Evolutionary conservation across 2,888 invertebrate genomes (phyloP).

Genomic region (Ectemnius lituratus): DNA sequence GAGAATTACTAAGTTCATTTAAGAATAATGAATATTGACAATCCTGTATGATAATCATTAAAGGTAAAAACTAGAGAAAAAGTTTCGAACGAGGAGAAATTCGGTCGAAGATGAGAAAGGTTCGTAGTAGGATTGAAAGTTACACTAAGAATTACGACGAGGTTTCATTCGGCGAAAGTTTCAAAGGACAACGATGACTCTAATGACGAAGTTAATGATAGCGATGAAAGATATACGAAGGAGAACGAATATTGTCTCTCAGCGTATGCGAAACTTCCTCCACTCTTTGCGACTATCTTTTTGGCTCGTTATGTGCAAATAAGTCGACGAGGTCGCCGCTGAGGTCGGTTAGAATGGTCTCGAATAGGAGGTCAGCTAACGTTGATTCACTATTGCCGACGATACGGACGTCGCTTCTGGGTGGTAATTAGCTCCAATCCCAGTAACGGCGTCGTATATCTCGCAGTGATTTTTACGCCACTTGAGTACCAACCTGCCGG

Average conservation of each 20-base stretch:
- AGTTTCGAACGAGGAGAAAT: no score
- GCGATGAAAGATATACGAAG: conserved; percentile 38
- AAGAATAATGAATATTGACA: no score
- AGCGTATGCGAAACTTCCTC: conserved; percentile 32
- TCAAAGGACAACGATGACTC: conserved; percentile 21
- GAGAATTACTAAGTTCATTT: no score
- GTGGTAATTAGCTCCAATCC: conserved; percentile 76
- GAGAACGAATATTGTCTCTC: conserved; percentile 49
- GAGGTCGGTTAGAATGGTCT: conserved; percentile 61
- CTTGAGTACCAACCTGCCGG: conserved; percentile 62
- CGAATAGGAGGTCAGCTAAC: conserved; percentile 68
- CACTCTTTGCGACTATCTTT: conserved; percentile 44
- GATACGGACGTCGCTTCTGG: conserved; percentile 71
- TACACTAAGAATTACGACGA: no score
- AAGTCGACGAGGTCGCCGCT: conserved; percentile 66
- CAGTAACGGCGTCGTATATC: conserved; percentile 74
- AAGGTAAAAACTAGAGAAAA: no score
- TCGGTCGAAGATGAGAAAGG: no score
- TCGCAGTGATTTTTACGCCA: conserved; percentile 68
- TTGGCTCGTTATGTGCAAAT: conserved; percentile 69
- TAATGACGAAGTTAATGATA: conserved; percentile 38
- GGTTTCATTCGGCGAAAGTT: no score
- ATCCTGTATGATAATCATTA: no score
- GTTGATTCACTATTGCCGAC: conserved; percentile 66
- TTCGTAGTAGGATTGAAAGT: no score